Evolutionary conservation across 2,797 vertebrate genomes (phyloP).

Genomic region (Thripadectes ignobilis): DNA sequence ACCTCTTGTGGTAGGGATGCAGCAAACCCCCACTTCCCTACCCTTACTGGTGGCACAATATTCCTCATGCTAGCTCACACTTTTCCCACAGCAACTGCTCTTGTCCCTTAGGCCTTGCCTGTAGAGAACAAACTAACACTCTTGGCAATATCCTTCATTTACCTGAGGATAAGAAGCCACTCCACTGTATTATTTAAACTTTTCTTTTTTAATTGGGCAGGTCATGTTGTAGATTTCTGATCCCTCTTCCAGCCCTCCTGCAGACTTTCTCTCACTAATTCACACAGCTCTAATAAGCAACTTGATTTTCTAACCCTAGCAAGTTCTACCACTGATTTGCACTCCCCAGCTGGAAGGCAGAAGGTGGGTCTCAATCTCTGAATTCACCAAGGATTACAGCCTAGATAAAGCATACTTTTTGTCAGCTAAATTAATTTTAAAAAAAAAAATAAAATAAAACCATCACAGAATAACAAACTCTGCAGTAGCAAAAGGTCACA

Average conservation of each 20-base stretch:
- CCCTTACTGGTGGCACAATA: background rate
- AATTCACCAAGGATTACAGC: accelerated
- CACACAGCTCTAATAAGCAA: background rate
- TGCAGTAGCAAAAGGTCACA: background rate
- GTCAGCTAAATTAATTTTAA: background rate
- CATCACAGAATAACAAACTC: background rate
- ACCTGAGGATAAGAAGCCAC: background rate
- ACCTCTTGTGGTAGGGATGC: background rate
- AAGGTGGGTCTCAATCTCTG: background rate
- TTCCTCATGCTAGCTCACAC: accelerated
- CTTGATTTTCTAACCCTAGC: background rate
- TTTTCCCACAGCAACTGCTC: background rate
- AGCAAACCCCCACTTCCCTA: background rate
- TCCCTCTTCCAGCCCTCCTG: background rate
- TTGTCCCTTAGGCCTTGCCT: background rate
- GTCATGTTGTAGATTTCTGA: background rate
- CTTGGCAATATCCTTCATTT: background rate
- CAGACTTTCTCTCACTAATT: background rate
- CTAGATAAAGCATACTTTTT: background rate
- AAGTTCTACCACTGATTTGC: background rate
- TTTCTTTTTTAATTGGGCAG: background rate
- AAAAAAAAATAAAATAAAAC: background rate
- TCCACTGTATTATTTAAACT: background rate
- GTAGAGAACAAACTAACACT: background rate
- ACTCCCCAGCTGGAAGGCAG: background rate